A percentile compares a stretch with the other conserved stretches of the same genome.
phyloP scores from a whole-genome alignment of 2,113 vertebrate genomes.

The Perca schrenkii region DNA sequence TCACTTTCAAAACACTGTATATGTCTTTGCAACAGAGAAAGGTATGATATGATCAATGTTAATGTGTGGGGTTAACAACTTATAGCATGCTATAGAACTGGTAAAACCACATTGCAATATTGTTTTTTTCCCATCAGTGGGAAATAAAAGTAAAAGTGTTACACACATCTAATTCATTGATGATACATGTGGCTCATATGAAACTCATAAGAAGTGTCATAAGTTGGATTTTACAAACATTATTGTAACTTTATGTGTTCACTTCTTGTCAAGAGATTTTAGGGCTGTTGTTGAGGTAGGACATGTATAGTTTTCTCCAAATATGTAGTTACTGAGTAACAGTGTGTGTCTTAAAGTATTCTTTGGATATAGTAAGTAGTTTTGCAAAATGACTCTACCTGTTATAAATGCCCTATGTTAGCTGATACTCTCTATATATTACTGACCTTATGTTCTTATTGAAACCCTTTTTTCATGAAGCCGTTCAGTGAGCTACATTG shows the following conservation, averaged over 20 bases:
- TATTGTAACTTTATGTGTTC: not conserved
- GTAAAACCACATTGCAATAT: slow-evolving; percentile 36
- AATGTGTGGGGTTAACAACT: not conserved
- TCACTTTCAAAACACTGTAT: not conserved
- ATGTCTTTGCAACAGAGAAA: not conserved
- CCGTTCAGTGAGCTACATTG: slow-evolving; percentile 17
- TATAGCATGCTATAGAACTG: slow-evolving; percentile 24
- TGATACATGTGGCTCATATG: slow-evolving; percentile 6
- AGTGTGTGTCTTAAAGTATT: slow-evolving; percentile 12
- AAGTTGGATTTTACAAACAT: not conserved
- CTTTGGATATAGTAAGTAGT: not conserved
- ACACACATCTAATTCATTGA: not conserved
- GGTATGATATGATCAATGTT: not conserved
- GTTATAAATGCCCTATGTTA: slow-evolving; percentile 9
- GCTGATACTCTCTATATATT: slow-evolving; percentile 41
- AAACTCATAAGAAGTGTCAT: slow-evolving; percentile 1
- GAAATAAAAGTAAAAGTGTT: slow-evolving; percentile 11
- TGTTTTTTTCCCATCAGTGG: slow-evolving; percentile 11
- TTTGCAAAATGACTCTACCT: slow-evolving; percentile 1
- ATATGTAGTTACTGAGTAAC: slow-evolving; percentile 5
- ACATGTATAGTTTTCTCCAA: slow-evolving; percentile 2
- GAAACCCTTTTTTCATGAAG: slow-evolving; percentile 26
- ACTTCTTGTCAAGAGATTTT: not conserved
- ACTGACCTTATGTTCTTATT: slow-evolving; percentile 50
- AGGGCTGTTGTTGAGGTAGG: not conserved